phyloP scores from a whole-genome alignment of 2,888 invertebrate genomes.

The Epinotia demarniana region DNA sequence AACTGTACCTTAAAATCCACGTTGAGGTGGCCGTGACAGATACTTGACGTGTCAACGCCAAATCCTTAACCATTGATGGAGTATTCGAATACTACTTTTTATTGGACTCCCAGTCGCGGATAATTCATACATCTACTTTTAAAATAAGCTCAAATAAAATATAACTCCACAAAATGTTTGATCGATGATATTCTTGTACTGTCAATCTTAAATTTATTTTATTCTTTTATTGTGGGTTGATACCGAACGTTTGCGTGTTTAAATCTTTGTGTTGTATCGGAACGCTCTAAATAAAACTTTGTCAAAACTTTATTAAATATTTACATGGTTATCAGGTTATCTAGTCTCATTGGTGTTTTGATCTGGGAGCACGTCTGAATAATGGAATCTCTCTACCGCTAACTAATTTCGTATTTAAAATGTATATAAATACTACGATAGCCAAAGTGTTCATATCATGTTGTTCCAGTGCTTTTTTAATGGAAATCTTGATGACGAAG shows the following conservation, averaged over 20 bases:
- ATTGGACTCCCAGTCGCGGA: not conserved
- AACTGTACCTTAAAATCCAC: not conserved
- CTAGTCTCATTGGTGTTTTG: not conserved
- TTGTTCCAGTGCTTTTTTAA: constrained; percentile 72
- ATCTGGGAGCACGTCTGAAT: not conserved
- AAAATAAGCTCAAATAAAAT: not conserved
- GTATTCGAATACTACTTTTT: not conserved
- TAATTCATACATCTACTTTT: not conserved
- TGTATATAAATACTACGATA: constrained; percentile 61
- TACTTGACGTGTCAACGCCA: constrained; percentile 15
- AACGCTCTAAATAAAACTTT: constrained; percentile 5
- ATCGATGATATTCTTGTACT: not conserved
- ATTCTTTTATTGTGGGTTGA: not conserved
- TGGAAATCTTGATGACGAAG: constrained; percentile 77
- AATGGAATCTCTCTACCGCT: not conserved
- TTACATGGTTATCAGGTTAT: not conserved
- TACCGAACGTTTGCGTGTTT: not conserved
- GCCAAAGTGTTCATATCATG: constrained; percentile 71
- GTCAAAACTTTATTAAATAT: constrained; percentile 16
- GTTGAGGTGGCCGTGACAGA: not conserved
- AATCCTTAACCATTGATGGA: not conserved
- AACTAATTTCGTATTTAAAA: constrained; percentile 48
- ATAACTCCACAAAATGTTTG: not conserved
- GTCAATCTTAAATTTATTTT: no score
- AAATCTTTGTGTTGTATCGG: not conserved